Evolutionary conservation across 2,797 vertebrate genomes (phyloP).

Genomic region (Austrolebias charrua): DNA sequence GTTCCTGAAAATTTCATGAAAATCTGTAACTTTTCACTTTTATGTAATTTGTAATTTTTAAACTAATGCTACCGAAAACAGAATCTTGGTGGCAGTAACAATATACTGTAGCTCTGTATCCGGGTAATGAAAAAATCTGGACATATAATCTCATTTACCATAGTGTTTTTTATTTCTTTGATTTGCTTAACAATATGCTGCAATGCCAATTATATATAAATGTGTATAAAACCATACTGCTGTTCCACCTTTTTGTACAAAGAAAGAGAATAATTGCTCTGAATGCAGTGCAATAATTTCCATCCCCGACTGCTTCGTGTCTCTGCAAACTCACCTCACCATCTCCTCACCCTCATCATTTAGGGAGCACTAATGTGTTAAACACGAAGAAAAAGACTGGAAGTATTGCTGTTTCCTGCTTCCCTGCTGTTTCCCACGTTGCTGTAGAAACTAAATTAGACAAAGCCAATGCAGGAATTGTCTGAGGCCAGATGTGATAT

Average conservation of each 20-base stretch:
- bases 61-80: too few relatives aligned
- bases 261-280: constrained; percentile 29
- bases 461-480: constrained; percentile 74
- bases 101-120: too few relatives aligned
- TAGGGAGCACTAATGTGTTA: constrained; percentile 76
- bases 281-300: constrained; percentile 31
- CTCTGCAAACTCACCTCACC: constrained; percentile 32
- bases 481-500: constrained; percentile 79
- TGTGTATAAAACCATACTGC: constrained; percentile 16
- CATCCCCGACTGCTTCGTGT: constrained; percentile 13
- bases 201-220: constrained; percentile 14
- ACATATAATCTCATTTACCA: background rate
- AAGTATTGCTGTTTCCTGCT: constrained; percentile 76
- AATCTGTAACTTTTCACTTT: too few relatives aligned
- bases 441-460: constrained; percentile 72
- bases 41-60: too few relatives aligned
- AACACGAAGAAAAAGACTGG: constrained; percentile 75
- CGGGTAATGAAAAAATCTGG: too few relatives aligned
- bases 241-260: constrained; percentile 19
- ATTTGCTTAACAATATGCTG: constrained; percentile 16
- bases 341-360: constrained; percentile 64
- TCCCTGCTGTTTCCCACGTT: constrained; percentile 73
- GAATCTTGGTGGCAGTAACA: too few relatives aligned
- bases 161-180: constrained; percentile 11
- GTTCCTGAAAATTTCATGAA: too few relatives aligned